These are phyloP conservation scores for Corythornis madagascariensis DNA, from an alignment of 2,113 vertebrate genomes.

Conservation along the genomic window DNA sequence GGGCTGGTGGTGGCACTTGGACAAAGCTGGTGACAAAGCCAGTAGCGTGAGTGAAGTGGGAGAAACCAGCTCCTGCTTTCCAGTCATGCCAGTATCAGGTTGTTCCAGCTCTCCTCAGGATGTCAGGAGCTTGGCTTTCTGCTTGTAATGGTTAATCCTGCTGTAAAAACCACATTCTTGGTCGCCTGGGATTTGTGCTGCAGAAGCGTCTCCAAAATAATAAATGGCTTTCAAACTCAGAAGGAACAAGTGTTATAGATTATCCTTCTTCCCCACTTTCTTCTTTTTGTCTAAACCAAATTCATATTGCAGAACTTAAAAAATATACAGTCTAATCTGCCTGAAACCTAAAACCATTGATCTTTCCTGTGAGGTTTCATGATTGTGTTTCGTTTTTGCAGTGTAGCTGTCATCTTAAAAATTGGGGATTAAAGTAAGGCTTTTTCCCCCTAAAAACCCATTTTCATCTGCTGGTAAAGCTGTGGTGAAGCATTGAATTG, in stretches of 20 bases:
- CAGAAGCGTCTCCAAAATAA: slow-evolving; percentile 53
- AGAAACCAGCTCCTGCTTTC: not conserved
- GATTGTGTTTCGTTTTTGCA: slow-evolving; percentile 59
- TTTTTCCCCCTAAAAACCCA: not conserved
- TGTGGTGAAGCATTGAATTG: not conserved
- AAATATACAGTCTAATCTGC: slow-evolving; percentile 51
- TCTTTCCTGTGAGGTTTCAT: slow-evolving; percentile 46
- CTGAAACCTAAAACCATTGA: slow-evolving; percentile 61
- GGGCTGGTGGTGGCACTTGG: not conserved
- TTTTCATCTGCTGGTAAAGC: slow-evolving; percentile 18
- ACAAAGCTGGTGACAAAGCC: not conserved
- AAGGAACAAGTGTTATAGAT: slow-evolving; percentile 47
- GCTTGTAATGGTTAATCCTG: slow-evolving; percentile 23
- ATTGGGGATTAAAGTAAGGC: slow-evolving; percentile 54
- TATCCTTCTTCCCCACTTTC: slow-evolving; percentile 24
- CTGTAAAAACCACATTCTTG: slow-evolving; percentile 2
- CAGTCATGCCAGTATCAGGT: not conserved
- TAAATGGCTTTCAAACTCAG: slow-evolving; percentile 21
- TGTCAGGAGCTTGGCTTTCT: not conserved
- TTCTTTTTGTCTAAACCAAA: slow-evolving; percentile 55
- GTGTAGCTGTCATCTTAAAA: slow-evolving; percentile 39
- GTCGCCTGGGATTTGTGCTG: slow-evolving; percentile 3
- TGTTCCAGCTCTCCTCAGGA: not conserved
- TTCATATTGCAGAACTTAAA: slow-evolving; percentile 52
- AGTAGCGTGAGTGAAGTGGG: not conserved